Conservation (phyloP, 2,888 invertebrate species). For the Cyclophora punctaria region DNA sequence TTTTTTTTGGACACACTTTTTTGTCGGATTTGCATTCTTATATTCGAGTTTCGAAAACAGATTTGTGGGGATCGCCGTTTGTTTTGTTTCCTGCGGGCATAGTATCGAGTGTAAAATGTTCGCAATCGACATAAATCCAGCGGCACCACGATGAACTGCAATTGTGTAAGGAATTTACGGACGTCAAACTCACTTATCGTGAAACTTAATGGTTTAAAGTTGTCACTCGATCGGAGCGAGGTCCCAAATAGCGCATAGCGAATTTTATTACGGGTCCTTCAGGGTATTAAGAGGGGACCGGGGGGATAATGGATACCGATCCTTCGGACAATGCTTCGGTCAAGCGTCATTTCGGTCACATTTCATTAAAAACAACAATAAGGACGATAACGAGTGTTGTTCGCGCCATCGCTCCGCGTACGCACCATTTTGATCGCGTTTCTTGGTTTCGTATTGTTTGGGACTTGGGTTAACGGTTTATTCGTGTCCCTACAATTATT, state of each 20-base stretch:
- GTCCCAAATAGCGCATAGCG: slow-evolving; percentile 34
- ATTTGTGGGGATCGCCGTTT: slow-evolving; percentile 30
- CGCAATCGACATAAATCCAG: neutral
- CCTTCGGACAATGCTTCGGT: slow-evolving; percentile 52
- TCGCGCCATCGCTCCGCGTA: slow-evolving; percentile 21
- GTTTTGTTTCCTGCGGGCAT: slow-evolving; percentile 6
- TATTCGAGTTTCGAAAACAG: slow-evolving; percentile 50
- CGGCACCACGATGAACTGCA: slow-evolving; percentile 1
- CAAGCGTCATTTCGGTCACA: slow-evolving; percentile 48
- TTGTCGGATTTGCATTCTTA: slow-evolving; percentile 29
- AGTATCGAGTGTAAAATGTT: neutral
- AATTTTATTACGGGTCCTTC: slow-evolving; percentile 52
- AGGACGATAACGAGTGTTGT: slow-evolving; percentile 45
- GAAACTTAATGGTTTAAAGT: slow-evolving; percentile 29
- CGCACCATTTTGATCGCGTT: slow-evolving; percentile 32
- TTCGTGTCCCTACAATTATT: neutral
- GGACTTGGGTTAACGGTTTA: slow-evolving; percentile 1
- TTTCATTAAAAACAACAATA: slow-evolving; percentile 67
- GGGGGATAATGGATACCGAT: slow-evolving; percentile 54
- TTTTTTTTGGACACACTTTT: slow-evolving; percentile 24
- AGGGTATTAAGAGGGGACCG: slow-evolving; percentile 48
- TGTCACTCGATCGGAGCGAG: slow-evolving; percentile 45
- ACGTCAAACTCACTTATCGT: slow-evolving; percentile 12
- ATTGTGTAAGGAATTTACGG: slow-evolving; percentile 10
- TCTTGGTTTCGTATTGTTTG: slow-evolving; percentile 25